These are phyloP conservation scores for Chaenogobius annularis DNA, from an alignment of 2,113 vertebrate species.

Conservation along the genomic window DNA sequence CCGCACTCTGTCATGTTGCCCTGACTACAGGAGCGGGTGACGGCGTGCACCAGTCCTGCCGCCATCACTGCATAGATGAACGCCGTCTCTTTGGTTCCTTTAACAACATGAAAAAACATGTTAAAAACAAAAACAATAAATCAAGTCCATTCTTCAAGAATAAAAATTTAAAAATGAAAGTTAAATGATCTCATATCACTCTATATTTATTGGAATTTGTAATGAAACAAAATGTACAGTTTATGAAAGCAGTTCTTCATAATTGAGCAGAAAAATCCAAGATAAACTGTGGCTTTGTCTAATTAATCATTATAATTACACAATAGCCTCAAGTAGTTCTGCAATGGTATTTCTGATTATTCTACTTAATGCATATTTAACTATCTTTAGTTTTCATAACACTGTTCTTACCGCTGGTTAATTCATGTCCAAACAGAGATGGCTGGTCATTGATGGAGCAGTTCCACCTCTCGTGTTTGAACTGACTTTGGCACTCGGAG, in stretches of 20 bases:
- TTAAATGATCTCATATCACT: too few species aligned
- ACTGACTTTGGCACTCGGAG: constrained; percentile 88
- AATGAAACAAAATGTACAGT: too few species aligned
- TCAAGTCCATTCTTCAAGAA: too few species aligned
- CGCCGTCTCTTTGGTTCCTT: constrained; percentile 93
- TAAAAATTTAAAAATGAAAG: too few species aligned
- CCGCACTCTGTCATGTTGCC: constrained; percentile 93
- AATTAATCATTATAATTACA: not conserved
- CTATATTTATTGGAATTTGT: too few species aligned
- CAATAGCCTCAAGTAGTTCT: too few species aligned
- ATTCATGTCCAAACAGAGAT: constrained; percentile 81
- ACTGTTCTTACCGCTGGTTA: constrained; percentile 84
- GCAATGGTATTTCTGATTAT: not conserved
- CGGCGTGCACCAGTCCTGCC: constrained; percentile 87
- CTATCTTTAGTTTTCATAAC: not conserved
- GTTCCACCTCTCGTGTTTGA: constrained; percentile 93
- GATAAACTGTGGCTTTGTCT: not conserved
- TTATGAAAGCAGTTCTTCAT: too few species aligned
- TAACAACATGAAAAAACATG: not conserved
- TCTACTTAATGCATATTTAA: not conserved
- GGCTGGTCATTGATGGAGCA: constrained; percentile 74
- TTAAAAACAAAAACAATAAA: not conserved
- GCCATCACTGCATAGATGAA: constrained; percentile 90
- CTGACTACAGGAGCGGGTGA: constrained; percentile 90
- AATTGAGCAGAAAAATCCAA: constrained; percentile 1